A percentile compares a stretch with the other conserved stretches of the same genome.
phyloP scores from a whole-genome alignment of 2,113 vertebrate species.

The Myanophis thanlyinensis region DNA sequence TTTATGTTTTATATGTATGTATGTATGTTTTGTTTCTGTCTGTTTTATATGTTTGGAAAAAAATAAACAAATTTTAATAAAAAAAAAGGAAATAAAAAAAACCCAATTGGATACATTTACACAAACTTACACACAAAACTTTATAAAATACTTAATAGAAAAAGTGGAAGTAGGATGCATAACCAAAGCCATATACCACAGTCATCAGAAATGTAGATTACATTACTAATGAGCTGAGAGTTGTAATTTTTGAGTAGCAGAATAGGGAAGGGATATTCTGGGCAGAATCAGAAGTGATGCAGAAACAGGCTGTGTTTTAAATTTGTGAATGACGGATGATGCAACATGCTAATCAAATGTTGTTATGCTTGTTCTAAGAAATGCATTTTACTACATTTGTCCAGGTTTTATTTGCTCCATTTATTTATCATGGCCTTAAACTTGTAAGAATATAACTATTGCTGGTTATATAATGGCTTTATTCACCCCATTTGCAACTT shows the following conservation, averaged over 20 bases:
- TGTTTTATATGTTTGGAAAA: no score
- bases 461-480: constrained; percentile 24
- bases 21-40: no score
- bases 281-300: neutral
- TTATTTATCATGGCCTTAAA: constrained; percentile 3
- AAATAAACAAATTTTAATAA: no score
- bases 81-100: neutral
- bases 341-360: neutral
- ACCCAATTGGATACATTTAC: neutral
- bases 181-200: neutral
- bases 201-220: neutral
- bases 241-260: neutral
- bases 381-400: neutral
- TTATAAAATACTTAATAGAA: neutral
- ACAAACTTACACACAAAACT: neutral
- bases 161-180: neutral
- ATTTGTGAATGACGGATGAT: neutral
- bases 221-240: neutral
- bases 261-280: neutral
- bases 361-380: neutral
- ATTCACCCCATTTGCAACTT: neutral
- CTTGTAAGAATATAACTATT: constrained; percentile 2
- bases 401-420: neutral
- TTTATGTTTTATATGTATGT: no score
- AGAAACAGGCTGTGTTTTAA: neutral